A percentile compares a stretch with the other conserved stretches of the same genome.
phyloP scores from a whole-genome alignment of 2,113 vertebrate species.

The Notarius lentiginosus region DNA sequence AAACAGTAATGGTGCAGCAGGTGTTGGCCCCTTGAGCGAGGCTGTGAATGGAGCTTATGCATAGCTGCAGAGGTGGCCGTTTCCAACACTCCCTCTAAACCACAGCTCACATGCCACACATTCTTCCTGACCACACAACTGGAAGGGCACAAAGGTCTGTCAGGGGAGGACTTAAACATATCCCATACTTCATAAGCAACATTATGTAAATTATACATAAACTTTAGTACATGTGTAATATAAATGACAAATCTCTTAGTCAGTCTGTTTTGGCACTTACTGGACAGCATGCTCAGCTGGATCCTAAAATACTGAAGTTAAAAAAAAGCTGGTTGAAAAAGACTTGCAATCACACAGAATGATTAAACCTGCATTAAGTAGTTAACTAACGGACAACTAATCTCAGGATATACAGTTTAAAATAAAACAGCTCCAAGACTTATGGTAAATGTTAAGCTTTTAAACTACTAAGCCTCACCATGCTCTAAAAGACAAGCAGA shows the following conservation, averaged over 20 bases:
- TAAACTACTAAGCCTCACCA: slow-evolving; percentile 19
- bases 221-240: neutral
- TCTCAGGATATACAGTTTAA: neutral
- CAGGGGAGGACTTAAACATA: slow-evolving; percentile 58
- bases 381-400: neutral
- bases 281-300: neutral
- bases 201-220: slow-evolving; percentile 35
- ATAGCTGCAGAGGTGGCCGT: slow-evolving; percentile 58
- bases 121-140: slow-evolving; percentile 64
- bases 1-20: slow-evolving; percentile 54
- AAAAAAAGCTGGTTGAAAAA: neutral
- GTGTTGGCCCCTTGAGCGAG: slow-evolving; percentile 46
- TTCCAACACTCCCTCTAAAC: slow-evolving; percentile 57
- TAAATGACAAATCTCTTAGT: neutral
- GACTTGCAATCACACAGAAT: neutral
- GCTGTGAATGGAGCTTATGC: slow-evolving; percentile 29
- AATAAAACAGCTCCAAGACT: neutral
- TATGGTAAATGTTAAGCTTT: neutral
- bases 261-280: neutral
- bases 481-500: slow-evolving; percentile 34
- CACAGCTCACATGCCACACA: slow-evolving; percentile 65
- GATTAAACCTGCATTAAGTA: neutral
- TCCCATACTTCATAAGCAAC: slow-evolving; percentile 50
- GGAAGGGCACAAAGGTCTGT: slow-evolving; percentile 60
- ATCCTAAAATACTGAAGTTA: neutral